Evolutionary conservation across 2,888 invertebrate species (phyloP), one percentile per base, ranked within the genome.

Genomic region (Achlya flavicornis): DNA sequence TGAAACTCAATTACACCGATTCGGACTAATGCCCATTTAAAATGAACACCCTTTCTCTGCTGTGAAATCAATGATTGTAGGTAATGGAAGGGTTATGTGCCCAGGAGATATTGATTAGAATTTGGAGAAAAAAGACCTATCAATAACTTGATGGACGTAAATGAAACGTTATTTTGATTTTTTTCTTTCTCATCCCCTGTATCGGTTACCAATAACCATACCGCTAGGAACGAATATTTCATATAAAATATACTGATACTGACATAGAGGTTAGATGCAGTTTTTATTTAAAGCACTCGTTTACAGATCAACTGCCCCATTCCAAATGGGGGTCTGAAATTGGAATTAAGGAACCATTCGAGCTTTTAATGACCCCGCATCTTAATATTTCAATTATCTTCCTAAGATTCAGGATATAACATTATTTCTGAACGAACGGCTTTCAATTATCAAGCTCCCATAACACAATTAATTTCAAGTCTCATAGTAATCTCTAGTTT

Each of bases 1-100:
- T 53, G 53, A 53, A 53, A 19, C 53, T n/a, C 63, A 63, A 64
- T 64, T 61, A 61, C 58, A 59, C 43, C 53, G 63, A 43, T 53
- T 60, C 58, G 53, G 41, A 41, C 41, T 19, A 19, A 63, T 65
- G 60, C 32, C 48, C 53, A 19, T 53, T 53, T 16, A 19, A 61
- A 53, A 53, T 19, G 53, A 19, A 53, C 53, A 53, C 53, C 53
- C 53, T 53, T 19, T 53, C 53, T 10, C 19, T 19, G 19, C 16
- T 53, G 53, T 53, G 53, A 53, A 53, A 53, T 53, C 53, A 19
- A 53, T 53, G 53, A 53, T 53, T 53, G 53, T 53, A 53, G 53
- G 19, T 53, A 53, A 53, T 53, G 53, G 16, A 7, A n/a, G 16
- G 53, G 53, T 19, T 16, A 2, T 2, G 16, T 2, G 3, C 16